Percentiles rank a stretch among this genome's conserved stretches.
Conservation (phyloP, 2,888 invertebrate genomes). For the Schizotus pectinicornis region DNA sequence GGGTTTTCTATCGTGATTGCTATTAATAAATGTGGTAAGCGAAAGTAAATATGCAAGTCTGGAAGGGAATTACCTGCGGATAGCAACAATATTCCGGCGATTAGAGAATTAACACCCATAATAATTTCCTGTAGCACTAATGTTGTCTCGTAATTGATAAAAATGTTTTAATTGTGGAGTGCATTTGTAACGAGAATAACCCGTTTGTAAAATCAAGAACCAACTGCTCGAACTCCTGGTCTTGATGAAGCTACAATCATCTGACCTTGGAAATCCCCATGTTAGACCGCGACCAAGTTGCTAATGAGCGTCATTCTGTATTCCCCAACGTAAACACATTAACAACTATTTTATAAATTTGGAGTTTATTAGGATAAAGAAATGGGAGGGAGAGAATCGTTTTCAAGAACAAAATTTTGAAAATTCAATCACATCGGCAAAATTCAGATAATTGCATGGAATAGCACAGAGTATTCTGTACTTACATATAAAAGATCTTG, state of each 20-base stretch:
- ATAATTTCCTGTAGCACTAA: conserved; percentile 9
- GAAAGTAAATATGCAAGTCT: neutral
- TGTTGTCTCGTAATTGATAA: conserved; percentile 7
- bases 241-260: conserved; percentile 29
- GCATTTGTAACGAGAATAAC: conserved; percentile 23
- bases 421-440: too few species aligned
- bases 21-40: conserved; percentile 7
- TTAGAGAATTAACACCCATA: too few species aligned
- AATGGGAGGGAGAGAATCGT: too few species aligned
- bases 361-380: conserved; percentile 12
- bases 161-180: conserved; percentile 15
- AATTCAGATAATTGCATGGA: too few species aligned
- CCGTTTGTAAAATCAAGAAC: conserved; percentile 16
- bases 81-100: conserved; percentile 3
- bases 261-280: conserved; percentile 41
- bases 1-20: neutral
- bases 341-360: neutral
- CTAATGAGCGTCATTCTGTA: conserved; percentile 32
- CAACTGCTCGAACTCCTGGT: conserved; percentile 14
- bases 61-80: conserved; percentile 7
- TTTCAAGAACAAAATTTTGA: too few species aligned
- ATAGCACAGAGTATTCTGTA: too few species aligned
- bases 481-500: too few species aligned
- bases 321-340: conserved; percentile 14
- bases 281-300: conserved; percentile 26